Base-by-base conservation (phyloP, 2,888 invertebrate species). In the Agrotis puta region DNA sequence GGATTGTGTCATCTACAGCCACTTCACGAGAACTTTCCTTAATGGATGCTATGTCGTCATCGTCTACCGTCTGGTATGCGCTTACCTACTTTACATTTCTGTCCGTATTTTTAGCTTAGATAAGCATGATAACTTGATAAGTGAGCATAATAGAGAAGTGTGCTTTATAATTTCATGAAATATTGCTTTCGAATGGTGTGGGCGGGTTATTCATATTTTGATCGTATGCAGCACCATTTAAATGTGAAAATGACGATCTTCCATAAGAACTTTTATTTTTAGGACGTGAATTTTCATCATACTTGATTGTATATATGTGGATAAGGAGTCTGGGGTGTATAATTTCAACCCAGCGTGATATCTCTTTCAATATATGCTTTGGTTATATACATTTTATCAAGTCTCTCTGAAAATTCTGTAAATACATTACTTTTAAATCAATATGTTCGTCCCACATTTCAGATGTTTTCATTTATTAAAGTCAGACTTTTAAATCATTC, bases 1-100 rank as follows among this genome's bases (percentile, higher is more conserved):
- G 68, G 74, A 73, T 77, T 80, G 69, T 69, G 77, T 83, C 82
- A 82, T 77, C 67, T 61, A 6, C 56, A 66, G 47, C 22, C 58
- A 66, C 70, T 65, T 53, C 51, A 66, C 16, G 54, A 68, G 54
- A 56, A 74, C 68, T 51, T 69, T 69, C 56, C 65, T 14, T 71
- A 78, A 62, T 77, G 43, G 51, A n/a, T 33, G 22, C 16, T 6
- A 54, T 75, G 53, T n/a, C 24, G 57, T 63, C 57, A 54, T 45
- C 22, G 20, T 43, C 43, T n/a, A 20, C 20, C 3, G 13, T 47
- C 43, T 68, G 18, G 33, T 20, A 16, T 14, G 39, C 14, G 20
- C 6, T 13, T 14, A 24, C 2, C 22, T 27, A 16, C 16, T 66
- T 51, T 20, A 18, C 14, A 20, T 47, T 27, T 13, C 47, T 13